Evolutionary conservation across 2,888 invertebrate species (phyloP).

Genomic region (Acleris sparsana): DNA sequence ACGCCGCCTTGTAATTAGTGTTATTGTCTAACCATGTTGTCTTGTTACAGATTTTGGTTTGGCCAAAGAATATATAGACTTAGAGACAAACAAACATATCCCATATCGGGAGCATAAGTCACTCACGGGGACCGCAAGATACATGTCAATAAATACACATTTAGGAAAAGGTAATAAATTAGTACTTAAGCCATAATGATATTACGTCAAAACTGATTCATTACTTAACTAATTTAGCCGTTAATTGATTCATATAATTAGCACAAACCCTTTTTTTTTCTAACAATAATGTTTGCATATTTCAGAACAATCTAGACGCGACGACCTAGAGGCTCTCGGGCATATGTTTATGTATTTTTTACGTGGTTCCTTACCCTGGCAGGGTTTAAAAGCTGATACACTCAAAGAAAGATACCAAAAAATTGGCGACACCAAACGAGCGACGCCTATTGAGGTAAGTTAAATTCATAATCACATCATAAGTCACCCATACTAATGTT

Average conservation of each 20-base stretch:
- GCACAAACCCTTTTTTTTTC: neutral
- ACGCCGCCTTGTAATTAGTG: constrained; percentile 5
- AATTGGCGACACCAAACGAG: constrained; percentile 99
- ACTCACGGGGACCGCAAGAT: constrained; percentile 99
- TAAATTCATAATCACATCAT: no score
- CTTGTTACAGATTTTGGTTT: constrained; percentile 96
- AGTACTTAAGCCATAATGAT: no score
- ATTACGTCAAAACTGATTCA: no score
- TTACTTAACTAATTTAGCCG: no score
- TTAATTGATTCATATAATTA: no score
- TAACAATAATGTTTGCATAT: constrained; percentile 43
- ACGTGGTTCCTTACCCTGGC: constrained; percentile 99
- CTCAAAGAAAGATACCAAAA: constrained; percentile 99
- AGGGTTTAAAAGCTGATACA: constrained; percentile 99
- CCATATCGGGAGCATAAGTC: constrained; percentile 99
- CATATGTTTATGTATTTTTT: constrained; percentile 99
- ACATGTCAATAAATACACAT: constrained; percentile 99
- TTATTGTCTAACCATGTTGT: constrained; percentile 37
- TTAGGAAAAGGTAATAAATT: constrained; percentile 94
- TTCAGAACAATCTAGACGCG: constrained; percentile 98
- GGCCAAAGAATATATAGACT: constrained; percentile 99
- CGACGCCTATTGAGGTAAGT: constrained; percentile 97
- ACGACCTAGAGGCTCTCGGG: constrained; percentile 99
- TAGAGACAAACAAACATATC: constrained; percentile 99
- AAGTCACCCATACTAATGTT: no score